Conservation (phyloP, 2,113 vertebrate genomes). For the Ranitomeya imitator region DNA sequence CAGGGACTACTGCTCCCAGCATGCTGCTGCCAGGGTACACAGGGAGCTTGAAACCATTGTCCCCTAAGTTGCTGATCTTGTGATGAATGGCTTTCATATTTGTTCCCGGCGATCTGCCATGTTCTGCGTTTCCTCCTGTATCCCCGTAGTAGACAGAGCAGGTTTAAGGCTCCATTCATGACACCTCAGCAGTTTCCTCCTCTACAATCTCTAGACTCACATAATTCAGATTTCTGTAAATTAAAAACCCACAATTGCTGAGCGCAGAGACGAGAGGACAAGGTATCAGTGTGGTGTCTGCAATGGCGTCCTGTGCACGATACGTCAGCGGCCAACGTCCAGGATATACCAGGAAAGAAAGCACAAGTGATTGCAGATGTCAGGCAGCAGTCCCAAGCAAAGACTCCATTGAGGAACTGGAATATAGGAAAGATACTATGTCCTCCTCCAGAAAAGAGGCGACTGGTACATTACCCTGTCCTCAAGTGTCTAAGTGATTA, state of each 20-base stretch:
- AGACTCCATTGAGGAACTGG: background rate
- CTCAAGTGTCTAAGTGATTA: too few species aligned
- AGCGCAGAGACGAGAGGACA: background rate
- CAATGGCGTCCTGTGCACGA: background rate
- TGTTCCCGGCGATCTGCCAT: background rate
- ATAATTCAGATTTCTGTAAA: background rate
- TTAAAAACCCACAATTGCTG: slow-evolving; percentile 5
- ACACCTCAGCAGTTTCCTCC: background rate
- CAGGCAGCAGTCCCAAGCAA: background rate
- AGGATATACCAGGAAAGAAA: background rate
- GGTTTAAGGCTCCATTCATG: background rate
- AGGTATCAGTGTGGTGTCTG: background rate
- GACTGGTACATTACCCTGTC: too few species aligned
- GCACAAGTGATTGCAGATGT: slow-evolving; percentile 26
- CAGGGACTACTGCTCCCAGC: too few species aligned
- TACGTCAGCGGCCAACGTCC: background rate
- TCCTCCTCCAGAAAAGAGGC: background rate
- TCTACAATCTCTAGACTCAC: background rate
- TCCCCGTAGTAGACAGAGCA: background rate
- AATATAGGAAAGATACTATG: background rate
- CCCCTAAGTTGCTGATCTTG: too few species aligned
- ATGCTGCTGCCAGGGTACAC: too few species aligned
- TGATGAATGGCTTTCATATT: too few species aligned
- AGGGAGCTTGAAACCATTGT: too few species aligned
- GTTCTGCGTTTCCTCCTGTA: background rate